Evolutionary conservation across 1,140 invertebrate genomes (phyloP), one percentile per base, ranked within the genome.

Genomic region (Mesaphorura yosii): DNA sequence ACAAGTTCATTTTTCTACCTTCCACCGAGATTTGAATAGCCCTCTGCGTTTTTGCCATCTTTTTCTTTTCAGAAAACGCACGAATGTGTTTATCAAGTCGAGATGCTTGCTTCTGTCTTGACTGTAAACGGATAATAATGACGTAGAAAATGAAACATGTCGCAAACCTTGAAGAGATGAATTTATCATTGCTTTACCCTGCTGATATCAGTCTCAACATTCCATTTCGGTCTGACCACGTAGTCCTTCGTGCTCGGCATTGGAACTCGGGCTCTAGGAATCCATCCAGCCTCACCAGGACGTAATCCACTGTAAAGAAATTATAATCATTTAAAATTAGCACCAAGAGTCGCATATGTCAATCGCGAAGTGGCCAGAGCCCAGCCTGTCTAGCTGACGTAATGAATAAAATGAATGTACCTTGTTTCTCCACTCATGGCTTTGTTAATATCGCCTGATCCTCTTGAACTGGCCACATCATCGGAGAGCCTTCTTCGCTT

Each of bases 161-260:
- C 28, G 50, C 48, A 34, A 38, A 34, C 31, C 39, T 42, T 51
- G 40, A 38, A 47, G 27, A 49, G 38, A 20, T 55, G 25, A 23
- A 51, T 40, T 22, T 17, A 40, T 22, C 10, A 20, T n/a, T 56
- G 53, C 73, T 75, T 74, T 70, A 86, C 83, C 60, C 80, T 75
- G 59, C 78, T 81, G 70, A 91, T 84, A 69, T 92, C 88, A 14
- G 80, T 76, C 60, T 95, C 90, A 55, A 80, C 78, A 53, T 83
- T 86, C 78, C 86, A 93, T 67, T 90, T 88, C 1, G 95, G 95
- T 53, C 95, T 72, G 48, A 91, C 79, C 25, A 98, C 84, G 68
- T 98, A 98, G 70, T 98, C 94, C 74, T 93, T 96, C 66, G 83
- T 91, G 37, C 92, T 97, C 41, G 92, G 92, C 65, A 81, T 72